A percentile compares a stretch with the other conserved stretches of the same genome.
Conservation (phyloP, 1,140 invertebrate species). For the Megalonaias nervosa region DNA sequence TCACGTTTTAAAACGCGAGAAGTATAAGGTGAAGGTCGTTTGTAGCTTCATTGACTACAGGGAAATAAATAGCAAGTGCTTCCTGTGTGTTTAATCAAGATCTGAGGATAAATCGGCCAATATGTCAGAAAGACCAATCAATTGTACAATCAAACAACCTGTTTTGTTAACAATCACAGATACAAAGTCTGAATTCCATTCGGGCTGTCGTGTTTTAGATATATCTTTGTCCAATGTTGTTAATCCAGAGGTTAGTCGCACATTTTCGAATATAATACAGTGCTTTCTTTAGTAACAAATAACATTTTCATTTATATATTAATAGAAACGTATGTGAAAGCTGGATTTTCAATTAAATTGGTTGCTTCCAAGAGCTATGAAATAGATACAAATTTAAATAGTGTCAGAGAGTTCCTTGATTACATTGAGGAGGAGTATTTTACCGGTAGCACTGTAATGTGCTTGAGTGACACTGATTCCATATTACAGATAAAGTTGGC, state of each 20-base stretch:
- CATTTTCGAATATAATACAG: neutral
- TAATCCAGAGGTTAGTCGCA: conserved; percentile 51
- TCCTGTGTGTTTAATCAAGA: too few species aligned
- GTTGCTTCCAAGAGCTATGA: too few species aligned
- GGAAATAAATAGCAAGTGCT: neutral
- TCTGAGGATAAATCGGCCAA: neutral
- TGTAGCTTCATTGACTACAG: conserved; percentile 21
- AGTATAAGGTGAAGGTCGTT: neutral
- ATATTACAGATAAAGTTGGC: too few species aligned
- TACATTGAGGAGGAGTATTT: too few species aligned
- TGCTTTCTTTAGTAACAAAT: neutral
- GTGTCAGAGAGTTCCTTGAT: too few species aligned
- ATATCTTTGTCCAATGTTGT: conserved; percentile 54
- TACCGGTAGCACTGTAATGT: too few species aligned
- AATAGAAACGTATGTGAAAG: too few species aligned
- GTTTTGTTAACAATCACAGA: conserved; percentile 42
- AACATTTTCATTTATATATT: neutral
- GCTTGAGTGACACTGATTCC: too few species aligned
- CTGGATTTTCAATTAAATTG: too few species aligned
- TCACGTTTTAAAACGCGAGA: too few species aligned
- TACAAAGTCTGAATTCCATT: conserved; percentile 43
- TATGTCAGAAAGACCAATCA: conserved; percentile 46
- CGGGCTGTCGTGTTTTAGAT: conserved; percentile 56
- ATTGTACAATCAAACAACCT: conserved; percentile 42
- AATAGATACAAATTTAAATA: too few species aligned